A percentile compares a stretch with the other conserved stretches of the same genome.
Evolutionary conservation across 2,797 vertebrate genomes (phyloP).

Genomic region (Sorex maritimensis): DNA sequence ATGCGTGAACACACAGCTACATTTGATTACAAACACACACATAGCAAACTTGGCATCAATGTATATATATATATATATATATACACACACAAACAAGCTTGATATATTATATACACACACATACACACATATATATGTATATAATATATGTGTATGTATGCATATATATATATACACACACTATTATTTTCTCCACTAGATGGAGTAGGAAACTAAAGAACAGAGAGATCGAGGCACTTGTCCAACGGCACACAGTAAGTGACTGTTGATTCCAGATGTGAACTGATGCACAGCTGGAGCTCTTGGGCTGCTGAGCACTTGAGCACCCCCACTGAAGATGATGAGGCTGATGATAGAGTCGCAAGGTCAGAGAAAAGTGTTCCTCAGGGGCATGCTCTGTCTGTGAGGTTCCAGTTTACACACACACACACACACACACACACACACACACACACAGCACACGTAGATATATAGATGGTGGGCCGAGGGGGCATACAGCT

Average conservation of each 20-base stretch:
- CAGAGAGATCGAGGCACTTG: conserved; percentile 63
- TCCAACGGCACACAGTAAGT: not conserved
- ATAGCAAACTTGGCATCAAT: not conserved
- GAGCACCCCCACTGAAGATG: not conserved
- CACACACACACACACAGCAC: too few species aligned
- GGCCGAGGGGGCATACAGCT: not conserved
- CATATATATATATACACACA: too few species aligned
- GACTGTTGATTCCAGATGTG: not conserved
- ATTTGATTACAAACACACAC: not conserved
- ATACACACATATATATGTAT: too few species aligned
- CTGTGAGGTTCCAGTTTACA: not conserved
- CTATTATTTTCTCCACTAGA: not conserved
- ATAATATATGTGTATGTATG: too few species aligned
- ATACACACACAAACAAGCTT: too few species aligned
- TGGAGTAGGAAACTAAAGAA: conserved; percentile 36
- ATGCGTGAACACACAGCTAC: not conserved
- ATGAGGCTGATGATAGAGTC: not conserved
- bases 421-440: too few species aligned
- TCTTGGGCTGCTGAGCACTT: not conserved
- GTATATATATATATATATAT: too few species aligned
- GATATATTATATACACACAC: too few species aligned
- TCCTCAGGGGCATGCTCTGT: not conserved
- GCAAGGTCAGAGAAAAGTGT: not conserved
- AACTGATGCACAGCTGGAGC: not conserved
- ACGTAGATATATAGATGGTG: too few species aligned